These are phyloP conservation scores for Drosophila kuntzei DNA, from an alignment of 2,888 invertebrate species.

Conservation along the genomic window DNA sequence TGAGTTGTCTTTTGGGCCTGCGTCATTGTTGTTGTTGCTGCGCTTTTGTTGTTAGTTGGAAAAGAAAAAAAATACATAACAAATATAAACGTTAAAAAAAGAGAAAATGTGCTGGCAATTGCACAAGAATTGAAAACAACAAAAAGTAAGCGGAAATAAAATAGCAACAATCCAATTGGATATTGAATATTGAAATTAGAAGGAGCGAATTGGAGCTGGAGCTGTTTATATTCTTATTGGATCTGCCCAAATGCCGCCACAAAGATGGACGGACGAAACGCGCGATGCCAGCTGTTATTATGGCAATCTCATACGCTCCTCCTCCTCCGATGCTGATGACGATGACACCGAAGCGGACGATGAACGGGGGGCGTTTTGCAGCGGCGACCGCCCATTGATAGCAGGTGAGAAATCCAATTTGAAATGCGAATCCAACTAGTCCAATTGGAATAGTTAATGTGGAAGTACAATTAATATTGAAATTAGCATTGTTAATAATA, in stretches of 20 bases:
- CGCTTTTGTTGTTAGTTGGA: constrained; percentile 22
- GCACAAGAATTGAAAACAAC: constrained; percentile 38
- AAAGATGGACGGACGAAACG: constrained; percentile 70
- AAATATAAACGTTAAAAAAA: constrained; percentile 26
- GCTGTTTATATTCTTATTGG: not conserved
- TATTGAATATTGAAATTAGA: not conserved
- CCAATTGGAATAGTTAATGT: not conserved
- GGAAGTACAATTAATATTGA: too few species aligned
- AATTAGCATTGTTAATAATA: too few species aligned
- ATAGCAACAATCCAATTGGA: not conserved
- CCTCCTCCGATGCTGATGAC: constrained; percentile 56
- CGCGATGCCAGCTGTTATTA: constrained; percentile 71
- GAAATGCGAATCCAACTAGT: too few species aligned
- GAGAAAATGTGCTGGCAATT: constrained; percentile 72
- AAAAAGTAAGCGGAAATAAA: not conserved
- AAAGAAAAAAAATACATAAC: constrained; percentile 23
- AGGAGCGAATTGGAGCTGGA: not conserved
- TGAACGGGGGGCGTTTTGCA: constrained; percentile 68
- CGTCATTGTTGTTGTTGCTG: constrained; percentile 14
- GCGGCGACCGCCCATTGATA: constrained; percentile 63
- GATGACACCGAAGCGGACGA: constrained; percentile 72
- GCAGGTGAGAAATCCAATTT: constrained; percentile 38
- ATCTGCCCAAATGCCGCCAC: constrained; percentile 58
- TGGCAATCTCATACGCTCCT: constrained; percentile 51
- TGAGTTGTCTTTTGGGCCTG: constrained; percentile 55